Percentiles rank a stretch among this genome's conserved stretches.
Evolutionary conservation across 2,888 invertebrate genomes (phyloP).

Genomic region (Enoplolaimus lenunculus): DNA sequence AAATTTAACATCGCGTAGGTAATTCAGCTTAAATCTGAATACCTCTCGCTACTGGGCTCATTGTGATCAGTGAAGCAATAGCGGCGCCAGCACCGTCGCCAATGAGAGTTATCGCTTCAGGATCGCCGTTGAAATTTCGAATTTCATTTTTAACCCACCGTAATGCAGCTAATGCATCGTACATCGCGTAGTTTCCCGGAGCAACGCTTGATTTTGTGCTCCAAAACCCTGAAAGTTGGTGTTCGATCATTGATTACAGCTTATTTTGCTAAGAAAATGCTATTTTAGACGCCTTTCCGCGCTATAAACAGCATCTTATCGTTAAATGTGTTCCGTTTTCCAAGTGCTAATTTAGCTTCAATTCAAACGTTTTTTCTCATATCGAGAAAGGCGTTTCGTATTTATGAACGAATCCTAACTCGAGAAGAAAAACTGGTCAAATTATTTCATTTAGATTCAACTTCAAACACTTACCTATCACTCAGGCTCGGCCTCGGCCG

Average conservation of each 20-base stretch:
- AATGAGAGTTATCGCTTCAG: constrained; percentile 2
- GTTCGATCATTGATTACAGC: no score
- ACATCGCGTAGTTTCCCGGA: constrained; percentile 2
- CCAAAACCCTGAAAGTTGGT: constrained; percentile 11
- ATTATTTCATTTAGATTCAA: no score
- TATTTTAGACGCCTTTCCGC: not conserved
- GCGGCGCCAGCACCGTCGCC: constrained; percentile 15
- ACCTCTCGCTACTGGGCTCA: constrained; percentile 7
- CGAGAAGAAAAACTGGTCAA: no score
- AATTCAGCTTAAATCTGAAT: not conserved
- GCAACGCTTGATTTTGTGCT: not conserved
- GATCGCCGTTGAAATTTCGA: constrained; percentile 4
- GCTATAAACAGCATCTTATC: no score
- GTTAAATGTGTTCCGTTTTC: no score
- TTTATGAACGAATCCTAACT: no score
- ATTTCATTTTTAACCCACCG: constrained; percentile 5
- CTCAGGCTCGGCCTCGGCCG: no score
- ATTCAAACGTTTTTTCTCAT: no score
- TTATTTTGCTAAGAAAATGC: not conserved
- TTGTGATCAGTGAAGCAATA: not conserved
- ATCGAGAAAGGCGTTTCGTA: no score
- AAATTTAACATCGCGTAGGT: not conserved
- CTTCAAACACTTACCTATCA: no score
- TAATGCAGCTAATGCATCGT: not conserved
- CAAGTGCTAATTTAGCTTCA: no score